phyloP scores from a whole-genome alignment of 2,888 invertebrate genomes.

The Metacarcinus magister region DNA sequence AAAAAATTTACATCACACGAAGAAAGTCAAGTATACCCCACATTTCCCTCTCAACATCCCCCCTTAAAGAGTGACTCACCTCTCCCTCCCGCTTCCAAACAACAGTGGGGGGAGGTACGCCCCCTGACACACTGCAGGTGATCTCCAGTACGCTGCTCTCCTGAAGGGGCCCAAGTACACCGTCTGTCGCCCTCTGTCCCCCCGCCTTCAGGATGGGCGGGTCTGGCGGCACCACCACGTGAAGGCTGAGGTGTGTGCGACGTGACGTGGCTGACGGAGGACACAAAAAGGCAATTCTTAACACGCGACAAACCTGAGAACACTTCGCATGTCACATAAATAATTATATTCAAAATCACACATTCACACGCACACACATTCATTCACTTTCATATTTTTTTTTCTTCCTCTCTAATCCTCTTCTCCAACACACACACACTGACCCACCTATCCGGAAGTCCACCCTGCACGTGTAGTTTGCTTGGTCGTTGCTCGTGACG shows the following conservation, averaged over 20 bases:
- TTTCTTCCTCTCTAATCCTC: not conserved
- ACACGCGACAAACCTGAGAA: too few relatives aligned
- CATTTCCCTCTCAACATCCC: not conserved
- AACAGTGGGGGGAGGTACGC: slow-evolving; percentile 74
- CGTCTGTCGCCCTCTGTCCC: slow-evolving; percentile 66
- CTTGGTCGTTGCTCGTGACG: slow-evolving; percentile 75
- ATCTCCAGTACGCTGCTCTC: slow-evolving; percentile 74
- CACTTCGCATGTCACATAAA: not conserved
- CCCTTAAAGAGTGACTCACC: slow-evolving; percentile 61
- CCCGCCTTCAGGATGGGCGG: slow-evolving; percentile 72
- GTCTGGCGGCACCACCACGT: slow-evolving; percentile 77
- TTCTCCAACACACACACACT: not conserved
- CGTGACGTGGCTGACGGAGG: slow-evolving; percentile 77
- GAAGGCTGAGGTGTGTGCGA: slow-evolving; percentile 78
- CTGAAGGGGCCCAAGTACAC: slow-evolving; percentile 79
- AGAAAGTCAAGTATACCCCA: not conserved
- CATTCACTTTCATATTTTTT: not conserved
- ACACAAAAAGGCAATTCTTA: not conserved
- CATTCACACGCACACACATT: not conserved
- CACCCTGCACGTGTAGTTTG: slow-evolving; percentile 82
- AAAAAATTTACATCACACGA: not conserved
- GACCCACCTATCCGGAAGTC: slow-evolving; percentile 81
- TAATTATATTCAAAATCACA: not conserved
- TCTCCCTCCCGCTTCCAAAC: slow-evolving; percentile 76
- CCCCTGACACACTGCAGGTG: slow-evolving; percentile 77